A percentile compares a stretch with the other conserved stretches of the same genome.
These are phyloP conservation scores for Poecilia velifera DNA, from an alignment of 2,797 vertebrate genomes.

Conservation along the genomic window DNA sequence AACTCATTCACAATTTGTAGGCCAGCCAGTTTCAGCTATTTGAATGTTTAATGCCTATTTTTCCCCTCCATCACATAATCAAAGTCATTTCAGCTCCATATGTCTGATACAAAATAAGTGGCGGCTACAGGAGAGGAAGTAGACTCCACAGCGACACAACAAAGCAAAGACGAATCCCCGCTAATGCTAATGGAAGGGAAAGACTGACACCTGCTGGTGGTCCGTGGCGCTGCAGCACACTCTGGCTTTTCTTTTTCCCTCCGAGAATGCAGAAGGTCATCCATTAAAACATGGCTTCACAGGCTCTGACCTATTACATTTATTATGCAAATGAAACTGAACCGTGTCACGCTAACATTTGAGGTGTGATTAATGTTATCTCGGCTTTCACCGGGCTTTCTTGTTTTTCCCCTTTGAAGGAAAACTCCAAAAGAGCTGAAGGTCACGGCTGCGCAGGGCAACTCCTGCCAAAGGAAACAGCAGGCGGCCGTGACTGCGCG, in stretches of 20 bases:
- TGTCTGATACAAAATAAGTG: slow-evolving; percentile 19
- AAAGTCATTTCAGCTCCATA: slow-evolving; percentile 18
- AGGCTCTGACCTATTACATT: slow-evolving; percentile 42
- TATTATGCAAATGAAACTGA: slow-evolving; percentile 46
- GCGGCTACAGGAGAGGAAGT: slow-evolving; percentile 17
- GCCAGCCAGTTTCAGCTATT: slow-evolving; percentile 1
- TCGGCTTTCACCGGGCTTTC: slow-evolving; percentile 9
- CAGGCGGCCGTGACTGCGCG: slow-evolving; percentile 2
- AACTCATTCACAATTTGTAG: slow-evolving; percentile 5
- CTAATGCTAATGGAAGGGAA: slow-evolving; percentile 47
- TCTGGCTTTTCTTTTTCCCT: not conserved
- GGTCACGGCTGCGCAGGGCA: slow-evolving; percentile 13
- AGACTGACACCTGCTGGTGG: slow-evolving; percentile 79
- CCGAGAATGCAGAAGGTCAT: slow-evolving; percentile 24
- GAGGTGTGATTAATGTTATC: slow-evolving; percentile 29
- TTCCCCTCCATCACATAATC: slow-evolving; percentile 10
- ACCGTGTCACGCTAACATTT: slow-evolving; percentile 47
- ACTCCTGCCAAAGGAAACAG: slow-evolving; percentile 2
- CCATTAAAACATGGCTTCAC: slow-evolving; percentile 28
- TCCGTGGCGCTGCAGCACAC: not conserved
- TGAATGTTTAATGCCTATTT: not conserved
- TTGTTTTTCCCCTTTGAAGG: slow-evolving; percentile 33
- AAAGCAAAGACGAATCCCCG: slow-evolving; percentile 9
- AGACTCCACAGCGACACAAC: slow-evolving; percentile 19
- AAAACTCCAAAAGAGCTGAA: slow-evolving; percentile 30